These are phyloP conservation scores for Pilophorus perplexus DNA, from an alignment of 2,888 invertebrate genomes.

Conservation along the genomic window DNA sequence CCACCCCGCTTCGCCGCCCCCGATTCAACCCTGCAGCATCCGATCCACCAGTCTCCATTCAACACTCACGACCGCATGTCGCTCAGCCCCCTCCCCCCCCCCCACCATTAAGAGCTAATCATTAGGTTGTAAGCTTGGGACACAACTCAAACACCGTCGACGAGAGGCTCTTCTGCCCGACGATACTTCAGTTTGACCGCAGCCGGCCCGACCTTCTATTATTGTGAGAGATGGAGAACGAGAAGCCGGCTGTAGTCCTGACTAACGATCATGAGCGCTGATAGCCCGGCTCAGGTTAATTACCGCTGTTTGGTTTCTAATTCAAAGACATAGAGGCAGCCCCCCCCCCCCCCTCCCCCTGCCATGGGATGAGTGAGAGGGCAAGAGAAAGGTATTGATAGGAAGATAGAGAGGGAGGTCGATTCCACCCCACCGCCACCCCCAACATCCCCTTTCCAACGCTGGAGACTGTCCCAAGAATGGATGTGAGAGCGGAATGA, in stretches of 20 bases:
- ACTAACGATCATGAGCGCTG: slow-evolving; percentile 18
- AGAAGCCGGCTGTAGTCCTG: too few relatives aligned
- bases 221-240: slow-evolving; percentile 7
- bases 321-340: slow-evolving; percentile 16
- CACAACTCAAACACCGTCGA: slow-evolving; percentile 2
- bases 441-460: too few relatives aligned
- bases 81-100: too few relatives aligned
- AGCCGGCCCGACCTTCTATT: not conserved
- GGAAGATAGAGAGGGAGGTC: not conserved
- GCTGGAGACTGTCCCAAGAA: slow-evolving; percentile 15
- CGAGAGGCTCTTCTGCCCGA: too few relatives aligned
- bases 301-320: slow-evolving; percentile 26
- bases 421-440: too few relatives aligned
- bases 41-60: too few relatives aligned
- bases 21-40: too few relatives aligned
- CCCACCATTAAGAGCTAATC: not conserved
- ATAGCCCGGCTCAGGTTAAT: slow-evolving; percentile 26
- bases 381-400: slow-evolving; percentile 14
- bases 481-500: slow-evolving; percentile 29
- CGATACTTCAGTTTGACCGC: too few relatives aligned
- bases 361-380: too few relatives aligned
- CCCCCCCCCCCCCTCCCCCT: too few relatives aligned
- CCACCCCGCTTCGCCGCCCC: too few relatives aligned
- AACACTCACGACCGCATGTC: too few relatives aligned
- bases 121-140: not conserved